phyloP scores from a whole-genome alignment of 2,888 invertebrate species.

The Blera fallax region DNA sequence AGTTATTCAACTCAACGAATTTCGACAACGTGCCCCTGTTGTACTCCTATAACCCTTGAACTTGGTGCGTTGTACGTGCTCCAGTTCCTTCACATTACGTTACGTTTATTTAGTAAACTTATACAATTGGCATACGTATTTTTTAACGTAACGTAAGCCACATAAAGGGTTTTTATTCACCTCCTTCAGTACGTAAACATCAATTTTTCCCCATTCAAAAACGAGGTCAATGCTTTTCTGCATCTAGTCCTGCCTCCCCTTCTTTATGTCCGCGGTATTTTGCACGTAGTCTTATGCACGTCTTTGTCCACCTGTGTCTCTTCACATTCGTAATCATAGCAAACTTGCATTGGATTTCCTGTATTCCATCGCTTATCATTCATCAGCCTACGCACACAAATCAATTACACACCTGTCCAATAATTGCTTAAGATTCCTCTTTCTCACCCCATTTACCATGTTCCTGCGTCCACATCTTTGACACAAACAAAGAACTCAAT shows the following conservation, averaged over 20 bases:
- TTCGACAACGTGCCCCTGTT: too few relatives aligned
- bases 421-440: slow-evolving; percentile 47
- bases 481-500: slow-evolving; percentile 61
- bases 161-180: too few relatives aligned
- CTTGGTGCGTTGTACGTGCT: too few relatives aligned
- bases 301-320: not conserved
- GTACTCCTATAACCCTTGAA: too few relatives aligned
- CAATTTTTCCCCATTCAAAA: too few relatives aligned
- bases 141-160: too few relatives aligned
- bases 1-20: too few relatives aligned
- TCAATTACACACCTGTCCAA: slow-evolving; percentile 66
- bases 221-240: too few relatives aligned
- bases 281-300: not conserved
- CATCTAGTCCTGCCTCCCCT: not conserved
- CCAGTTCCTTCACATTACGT: too few relatives aligned
- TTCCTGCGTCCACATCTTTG: not conserved
- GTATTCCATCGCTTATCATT: slow-evolving; percentile 34
- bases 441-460: slow-evolving; percentile 7
- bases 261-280: not conserved
- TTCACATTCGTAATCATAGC: not conserved
- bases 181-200: too few relatives aligned
- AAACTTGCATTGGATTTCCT: slow-evolving; percentile 50
- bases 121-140: too few relatives aligned
- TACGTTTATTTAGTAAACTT: too few relatives aligned
- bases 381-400: slow-evolving; percentile 41